Base-by-base conservation (phyloP, 1,140 invertebrate genomes). In the Periplaneta americana region DNA sequence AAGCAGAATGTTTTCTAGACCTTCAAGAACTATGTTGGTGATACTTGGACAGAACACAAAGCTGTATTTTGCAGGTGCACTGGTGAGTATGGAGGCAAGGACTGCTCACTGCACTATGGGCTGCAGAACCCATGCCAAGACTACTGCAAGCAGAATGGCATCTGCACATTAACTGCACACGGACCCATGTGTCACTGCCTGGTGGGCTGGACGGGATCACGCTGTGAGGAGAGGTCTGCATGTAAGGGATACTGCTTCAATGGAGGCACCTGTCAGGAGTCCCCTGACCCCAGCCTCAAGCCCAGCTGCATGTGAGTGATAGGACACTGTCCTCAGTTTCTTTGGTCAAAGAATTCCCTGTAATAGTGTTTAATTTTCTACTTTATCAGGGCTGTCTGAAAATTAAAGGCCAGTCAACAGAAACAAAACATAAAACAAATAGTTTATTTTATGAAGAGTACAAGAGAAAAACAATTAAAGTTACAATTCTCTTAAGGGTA, bases 191-290 rank as follows among this genome's bases (percentile, higher is more conserved):
- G 85, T 82, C 84, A 85, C 22, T 90, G 89, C 84, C 35, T 80
- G 6, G 75, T 78, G 18, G 87, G 85, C 17, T 93, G 92, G 90
- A 87, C 87, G 18, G 93, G 93, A 17, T 83, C 86, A 13, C 85
- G 88, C 36, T 94, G 92, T 83, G 87, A 91, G 33, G 82, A 86
- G 17, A 88, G 87, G 6, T 89, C 88, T 3, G 85, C 84, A 33
- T 94, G 93, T 84, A 86, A 88, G 76, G 83, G 85, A 39, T 91
- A 88, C 83, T 94, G 93, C 85, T 86, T 89, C 80, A 92, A 93
- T 86, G 88, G 88, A 34, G 93, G 90, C 34, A 89, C 88, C 15
- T 94, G 92, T 83, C 84, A 84, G 13, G 84, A 86, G 0, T 89
- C 86, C 82, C 80, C 84, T 13, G 88, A 88, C 78, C 78, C 82